Percentiles rank a stretch among this genome's conserved stretches.
Evolutionary conservation across 2,113 vertebrate species (phyloP).

Genomic region (Calyptommatus sinebrachiatus): DNA sequence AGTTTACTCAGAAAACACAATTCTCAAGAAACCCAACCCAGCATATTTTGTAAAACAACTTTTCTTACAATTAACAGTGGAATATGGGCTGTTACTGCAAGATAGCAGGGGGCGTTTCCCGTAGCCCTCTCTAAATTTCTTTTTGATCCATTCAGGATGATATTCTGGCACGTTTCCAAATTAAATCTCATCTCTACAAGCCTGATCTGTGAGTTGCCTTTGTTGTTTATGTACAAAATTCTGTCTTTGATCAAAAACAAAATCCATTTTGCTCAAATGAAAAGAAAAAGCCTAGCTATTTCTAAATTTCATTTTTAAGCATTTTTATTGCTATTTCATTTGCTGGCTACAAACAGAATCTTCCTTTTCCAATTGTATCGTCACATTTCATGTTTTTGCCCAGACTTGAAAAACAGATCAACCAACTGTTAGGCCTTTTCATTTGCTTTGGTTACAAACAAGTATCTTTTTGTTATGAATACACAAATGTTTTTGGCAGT

Average conservation of each 20-base stretch:
- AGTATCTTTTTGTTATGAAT: not conserved
- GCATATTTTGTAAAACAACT: not conserved
- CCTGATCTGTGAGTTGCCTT: too few species aligned
- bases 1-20: too few species aligned
- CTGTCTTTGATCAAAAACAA: not conserved
- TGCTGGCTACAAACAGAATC: not conserved
- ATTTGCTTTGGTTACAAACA: not conserved
- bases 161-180: too few species aligned
- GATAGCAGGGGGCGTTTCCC: too few species aligned
- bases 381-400: not conserved
- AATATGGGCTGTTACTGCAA: too few species aligned
- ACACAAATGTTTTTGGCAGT: not conserved
- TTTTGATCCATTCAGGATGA: too few species aligned
- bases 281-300: not conserved
- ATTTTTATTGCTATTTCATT: not conserved
- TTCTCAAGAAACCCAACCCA: not conserved
- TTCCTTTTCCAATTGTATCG: not conserved
- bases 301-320: not conserved
- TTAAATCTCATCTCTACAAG: too few species aligned
- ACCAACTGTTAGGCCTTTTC: too few species aligned
- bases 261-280: not conserved
- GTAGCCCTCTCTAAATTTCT: too few species aligned
- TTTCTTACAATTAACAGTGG: not conserved
- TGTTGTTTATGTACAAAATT: too few species aligned
- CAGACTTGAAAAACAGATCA: not conserved